Evolutionary conservation across 2,888 invertebrate genomes (phyloP), one percentile per base, ranked within the genome.

Genomic region (Drosophila helvetica): DNA sequence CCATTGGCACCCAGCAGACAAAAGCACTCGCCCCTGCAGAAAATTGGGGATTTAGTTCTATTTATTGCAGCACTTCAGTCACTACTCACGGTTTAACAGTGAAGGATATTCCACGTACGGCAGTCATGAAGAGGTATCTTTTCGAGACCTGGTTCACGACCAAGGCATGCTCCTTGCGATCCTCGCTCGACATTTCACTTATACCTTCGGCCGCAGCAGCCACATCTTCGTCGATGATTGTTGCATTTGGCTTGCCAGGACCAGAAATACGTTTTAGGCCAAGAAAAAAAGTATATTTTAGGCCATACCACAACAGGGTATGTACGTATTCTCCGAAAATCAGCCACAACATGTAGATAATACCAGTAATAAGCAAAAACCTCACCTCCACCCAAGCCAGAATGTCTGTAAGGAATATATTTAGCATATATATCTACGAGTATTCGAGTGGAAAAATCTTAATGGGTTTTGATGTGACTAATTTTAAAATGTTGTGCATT

Each of bases 1-100:
- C 97, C 96, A 89, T 97, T 96, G 0, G 96, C 94, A 0, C 96
- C 96, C 33, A 96, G 92, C 25, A 96, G 91, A 9, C 96, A 96
- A 84, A 96, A 96, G 86, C 96, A 96, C 91, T 96, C 96, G 3
- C 94, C 94, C 59, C 94, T 83, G 10, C 17, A 45, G 6, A 0
- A 17, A 12, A 33, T 38, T 12, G 3, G 3, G 4, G 12, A 15
- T 33, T 38, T 38, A 4, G 15, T 12, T 15, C 1, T 38, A 5
- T 12, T 12, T 15, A 33, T 4, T 15, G 33, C 33, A 15, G 33
- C 12, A 38, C 5, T 10, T 10, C 1, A 47, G 12, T 1, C 7
- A 22, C 8, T 48, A 46, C 79, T 75, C 72, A 89, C 88, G 77
- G 75, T 15, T 78, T 71, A 1, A 89, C 70, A 6, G 93, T 92